Evolutionary conservation across 2,113 vertebrate species (phyloP).

Genomic region (Apus apus): DNA sequence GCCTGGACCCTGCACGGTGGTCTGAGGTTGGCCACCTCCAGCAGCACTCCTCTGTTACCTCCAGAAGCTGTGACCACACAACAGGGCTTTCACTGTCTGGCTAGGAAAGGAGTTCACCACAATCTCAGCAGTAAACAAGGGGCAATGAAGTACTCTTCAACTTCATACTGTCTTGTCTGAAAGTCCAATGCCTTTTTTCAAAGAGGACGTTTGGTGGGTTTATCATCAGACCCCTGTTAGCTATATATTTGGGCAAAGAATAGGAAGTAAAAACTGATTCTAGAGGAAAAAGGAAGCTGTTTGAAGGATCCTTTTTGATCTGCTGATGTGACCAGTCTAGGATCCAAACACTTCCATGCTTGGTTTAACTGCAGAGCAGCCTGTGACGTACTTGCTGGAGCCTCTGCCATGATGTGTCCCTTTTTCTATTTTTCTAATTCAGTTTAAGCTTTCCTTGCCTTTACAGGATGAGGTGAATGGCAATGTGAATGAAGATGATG

Average conservation of each 20-base stretch:
- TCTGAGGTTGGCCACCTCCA: background rate
- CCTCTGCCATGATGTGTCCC: background rate
- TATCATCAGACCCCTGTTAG: fast-evolving
- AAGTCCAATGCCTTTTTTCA: background rate
- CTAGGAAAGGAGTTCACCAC: background rate
- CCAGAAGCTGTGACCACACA: background rate
- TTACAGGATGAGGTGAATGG: background rate
- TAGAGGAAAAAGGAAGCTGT: background rate
- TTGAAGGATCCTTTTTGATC: background rate
- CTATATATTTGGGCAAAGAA: background rate
- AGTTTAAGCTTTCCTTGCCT: background rate
- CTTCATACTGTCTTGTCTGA: background rate
- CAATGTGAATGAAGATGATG: background rate
- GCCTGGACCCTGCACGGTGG: too few relatives aligned
- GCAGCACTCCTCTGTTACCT: background rate
- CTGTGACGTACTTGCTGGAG: fast-evolving
- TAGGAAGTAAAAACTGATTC: background rate
- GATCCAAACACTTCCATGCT: background rate
- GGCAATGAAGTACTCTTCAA: background rate
- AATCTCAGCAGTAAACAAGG: background rate
- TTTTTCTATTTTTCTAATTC: background rate
- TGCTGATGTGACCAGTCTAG: background rate
- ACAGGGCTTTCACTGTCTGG: background rate
- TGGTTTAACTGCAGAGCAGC: background rate
- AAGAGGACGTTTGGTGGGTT: background rate